Base-by-base conservation (phyloP, 1,140 invertebrate species). In the Eufriesea mexicana region DNA sequence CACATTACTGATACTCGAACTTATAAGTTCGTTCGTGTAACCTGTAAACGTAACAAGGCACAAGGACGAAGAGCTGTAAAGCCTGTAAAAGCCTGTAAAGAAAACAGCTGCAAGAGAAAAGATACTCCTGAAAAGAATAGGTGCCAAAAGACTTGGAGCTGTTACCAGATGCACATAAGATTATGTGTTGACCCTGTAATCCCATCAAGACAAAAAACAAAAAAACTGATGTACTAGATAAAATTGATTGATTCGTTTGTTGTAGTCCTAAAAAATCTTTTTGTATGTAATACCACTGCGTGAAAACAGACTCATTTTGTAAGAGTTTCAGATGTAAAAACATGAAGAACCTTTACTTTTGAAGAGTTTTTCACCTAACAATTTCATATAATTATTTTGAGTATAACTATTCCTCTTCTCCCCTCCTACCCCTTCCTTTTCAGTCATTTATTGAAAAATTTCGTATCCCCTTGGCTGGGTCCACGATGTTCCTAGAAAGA, bases 51-150 rank as follows among this genome's bases (percentile, higher is more conserved):
- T 87, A 84, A 86, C 79, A 70, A 90, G 83, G 85, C 76, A 88
- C 90, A 90, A 92, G 85, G 79, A 86, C 85, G 89, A 89, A 86
- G 89, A 91, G 86, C 90, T 91, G 92, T 92, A 92, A 93, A 94
- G 92, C 93, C 93, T 94, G 94, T 89, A 76, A 94, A 94, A 94
- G 92, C 93, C 93, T 94, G 94, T 90, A 94, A 94, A 94, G 90
- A 94, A 94, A 94, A 93, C 75, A 91, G 92, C 93, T 94, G 94
- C 91, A 93, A 93, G 91, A 88, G 86, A 86, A 94, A 92, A 91
- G 76, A 89, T 89, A 86, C 90, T 90, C 88, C 92, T 91, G 88
- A 91, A 92, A 91, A 82, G 76, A 86, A 77, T 76, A 79, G 74
- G 70, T 86, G 75, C 85, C 85, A 81, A 84, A 91, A 75, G 86